Evolutionary conservation across 2,888 invertebrate genomes (phyloP), one percentile per base, ranked within the genome.

Genomic region (Catocala sponsa): DNA sequence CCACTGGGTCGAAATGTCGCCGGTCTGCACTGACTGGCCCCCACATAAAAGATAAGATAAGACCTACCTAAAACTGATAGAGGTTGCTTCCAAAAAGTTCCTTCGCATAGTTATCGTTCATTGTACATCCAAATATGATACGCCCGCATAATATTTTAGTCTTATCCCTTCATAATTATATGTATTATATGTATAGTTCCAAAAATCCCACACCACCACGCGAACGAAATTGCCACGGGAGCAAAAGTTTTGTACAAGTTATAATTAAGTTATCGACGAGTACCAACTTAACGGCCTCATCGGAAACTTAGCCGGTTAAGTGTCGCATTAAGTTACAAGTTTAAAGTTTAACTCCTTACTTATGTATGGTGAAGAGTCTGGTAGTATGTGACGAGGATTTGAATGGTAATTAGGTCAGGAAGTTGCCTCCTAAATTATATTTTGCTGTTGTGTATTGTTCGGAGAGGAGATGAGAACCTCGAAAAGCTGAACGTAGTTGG

Each of bases 261-360:
- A 65, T 72, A 70, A 74, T 74, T 72, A 74, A 74, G 70, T 67
- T 74, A 72, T 74, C 69, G 70, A 64, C 66, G 46, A 59, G 62
- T 59, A 58, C 64, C 55, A 65, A 67, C 59, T 61, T 65, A 64
- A 55, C 69, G 47, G 58, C 52, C 63, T 68, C 63, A 51, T 66
- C 43, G 56, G 56, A 59, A 71, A 74, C 69, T 72, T 69, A 54
- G n/a, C 48, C 49, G 50, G 58, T 55, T 65, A 58, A 63, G 53
- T 56, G 61, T 68, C 56, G 60, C 62, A 70, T 68, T 65, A 65
- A 61, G 59, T 67, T 59, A 11, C 60, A 50, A 38, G 62, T 59
- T 68, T 64, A 59, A 68, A 63, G 56, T 74, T 62, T 33, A 25
- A 55, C n/a, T 63, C 50, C 43, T 57, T 35, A 47, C 38, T 49